Percentiles rank a stretch among this genome's conserved stretches.
Conservation (phyloP, 2,113 vertebrate species). For the Bos javanicus region DNA sequence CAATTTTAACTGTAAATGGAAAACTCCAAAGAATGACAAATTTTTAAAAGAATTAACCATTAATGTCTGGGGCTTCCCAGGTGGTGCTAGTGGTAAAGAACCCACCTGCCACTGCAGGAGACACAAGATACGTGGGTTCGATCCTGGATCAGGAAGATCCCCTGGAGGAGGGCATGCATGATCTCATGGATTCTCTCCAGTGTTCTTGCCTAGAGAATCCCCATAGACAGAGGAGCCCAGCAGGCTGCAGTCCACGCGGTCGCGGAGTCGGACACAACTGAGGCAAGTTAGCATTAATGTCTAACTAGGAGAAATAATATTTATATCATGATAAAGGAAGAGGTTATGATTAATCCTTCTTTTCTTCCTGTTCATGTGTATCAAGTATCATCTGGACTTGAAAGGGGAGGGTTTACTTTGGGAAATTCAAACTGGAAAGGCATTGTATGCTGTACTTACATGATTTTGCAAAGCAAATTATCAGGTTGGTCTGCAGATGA, state of each 20-base stretch:
- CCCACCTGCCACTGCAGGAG: background rate
- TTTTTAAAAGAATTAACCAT: background rate
- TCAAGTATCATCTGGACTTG: constrained; percentile 95
- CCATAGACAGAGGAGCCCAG: background rate
- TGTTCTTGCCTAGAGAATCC: background rate
- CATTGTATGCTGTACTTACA: constrained; percentile 84
- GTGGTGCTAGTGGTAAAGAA: background rate
- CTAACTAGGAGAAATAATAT: fast-evolving
- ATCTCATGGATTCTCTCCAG: background rate
- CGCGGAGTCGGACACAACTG: background rate
- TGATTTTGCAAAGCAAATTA: background rate
- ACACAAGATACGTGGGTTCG: background rate
- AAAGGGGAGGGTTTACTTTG: constrained; percentile 93
- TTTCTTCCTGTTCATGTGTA: background rate
- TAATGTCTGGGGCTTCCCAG: background rate
- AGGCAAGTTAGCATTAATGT: background rate
- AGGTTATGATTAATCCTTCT: background rate
- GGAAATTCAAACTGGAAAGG: constrained; percentile 94
- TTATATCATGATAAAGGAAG: fast-evolving
- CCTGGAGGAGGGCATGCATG: background rate
- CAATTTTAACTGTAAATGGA: background rate
- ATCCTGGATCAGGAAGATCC: background rate
- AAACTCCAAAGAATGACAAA: fast-evolving
- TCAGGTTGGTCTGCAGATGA: background rate
- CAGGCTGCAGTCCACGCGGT: background rate